Base-by-base conservation (phyloP, 2,113 vertebrate genomes). In the Leptocoma aspasia region DNA sequence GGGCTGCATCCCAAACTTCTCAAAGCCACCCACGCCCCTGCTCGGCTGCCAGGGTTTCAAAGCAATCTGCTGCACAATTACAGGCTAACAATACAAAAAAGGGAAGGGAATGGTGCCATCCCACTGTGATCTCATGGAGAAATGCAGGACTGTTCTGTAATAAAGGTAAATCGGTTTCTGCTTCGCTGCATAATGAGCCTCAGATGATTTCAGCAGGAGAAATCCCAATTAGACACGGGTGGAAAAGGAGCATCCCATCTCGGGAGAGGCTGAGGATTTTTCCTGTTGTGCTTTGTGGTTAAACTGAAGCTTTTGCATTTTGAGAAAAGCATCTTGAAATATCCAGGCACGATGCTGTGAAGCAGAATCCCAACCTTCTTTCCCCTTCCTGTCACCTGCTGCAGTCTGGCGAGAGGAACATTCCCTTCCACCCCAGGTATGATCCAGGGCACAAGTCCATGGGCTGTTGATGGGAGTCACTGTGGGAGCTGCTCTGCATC, bases 151-250 rank as follows among this genome's bases (percentile, higher is more conserved):
- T 80, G 78, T 20, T 89, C 89, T 41, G 18, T 77, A 72, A 85
- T 94, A 80, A 76, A 94, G 84, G 78, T 54, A 95, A 95, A 92
- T 87, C 2, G 1, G 17, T 94, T 94, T 76, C 78, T 87, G 42
- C 93, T 80, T 72, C 8, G 21, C 86, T 69, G 86, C 77, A 76
- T 69, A 91, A 94, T 39, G 45, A 94, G 45, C 45, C 28, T 94
- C 70, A 69, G 81, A 87, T 82, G 86, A 68, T 76, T 84, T 50
- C 61, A 68, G 66, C 57, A 7, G 86, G 61, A 95, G 83, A 89
- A 91, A 75, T 87, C 84, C 89, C 86, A 71, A 69, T 95, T 89
- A 87, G 75, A 47, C 76, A 53, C 0, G 4, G 64, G 57, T 73
- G 42, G 68, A 44, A 78, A 83, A 59, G 39, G 35, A 57, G 10